Evolutionary conservation across 2,797 vertebrate species (phyloP).

Genomic region (Protonibea diacanthus): DNA sequence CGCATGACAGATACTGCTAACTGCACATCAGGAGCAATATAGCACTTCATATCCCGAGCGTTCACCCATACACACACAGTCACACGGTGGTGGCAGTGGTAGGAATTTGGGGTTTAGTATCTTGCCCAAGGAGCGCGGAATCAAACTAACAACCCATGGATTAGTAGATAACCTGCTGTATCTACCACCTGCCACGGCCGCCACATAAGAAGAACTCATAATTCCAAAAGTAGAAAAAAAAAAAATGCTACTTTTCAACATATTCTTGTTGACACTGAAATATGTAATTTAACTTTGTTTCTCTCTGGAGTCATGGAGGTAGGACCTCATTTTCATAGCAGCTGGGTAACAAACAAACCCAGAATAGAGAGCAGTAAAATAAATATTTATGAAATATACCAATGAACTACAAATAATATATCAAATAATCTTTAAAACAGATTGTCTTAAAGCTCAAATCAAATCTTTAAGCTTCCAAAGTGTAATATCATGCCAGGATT

Average conservation of each 20-base stretch:
- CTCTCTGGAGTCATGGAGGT: neutral
- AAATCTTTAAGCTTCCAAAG: neutral
- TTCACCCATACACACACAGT: too few relatives aligned
- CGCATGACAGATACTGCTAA: too few relatives aligned
- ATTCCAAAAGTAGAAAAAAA: neutral
- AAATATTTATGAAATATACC: neutral
- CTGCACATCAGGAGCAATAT: too few relatives aligned
- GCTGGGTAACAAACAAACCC: constrained; percentile 16
- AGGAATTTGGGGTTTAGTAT: too few relatives aligned
- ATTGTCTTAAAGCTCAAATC: neutral
- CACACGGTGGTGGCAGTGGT: too few relatives aligned
- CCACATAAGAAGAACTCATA: neutral
- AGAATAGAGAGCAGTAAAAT: neutral
- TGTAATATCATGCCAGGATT: neutral
- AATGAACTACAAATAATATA: neutral
- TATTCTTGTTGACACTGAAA: neutral
- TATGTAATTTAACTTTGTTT: neutral
- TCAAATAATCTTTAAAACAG: too few relatives aligned
- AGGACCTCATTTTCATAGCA: constrained; percentile 2
- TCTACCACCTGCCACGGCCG: neutral
- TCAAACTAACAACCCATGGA: too few relatives aligned
- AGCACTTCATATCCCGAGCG: too few relatives aligned
- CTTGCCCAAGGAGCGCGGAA: too few relatives aligned
- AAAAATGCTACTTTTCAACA: neutral
- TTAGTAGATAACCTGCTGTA: too few relatives aligned